phyloP scores from a whole-genome alignment of 1,140 invertebrate genomes.

The Drosophila albomicans region DNA sequence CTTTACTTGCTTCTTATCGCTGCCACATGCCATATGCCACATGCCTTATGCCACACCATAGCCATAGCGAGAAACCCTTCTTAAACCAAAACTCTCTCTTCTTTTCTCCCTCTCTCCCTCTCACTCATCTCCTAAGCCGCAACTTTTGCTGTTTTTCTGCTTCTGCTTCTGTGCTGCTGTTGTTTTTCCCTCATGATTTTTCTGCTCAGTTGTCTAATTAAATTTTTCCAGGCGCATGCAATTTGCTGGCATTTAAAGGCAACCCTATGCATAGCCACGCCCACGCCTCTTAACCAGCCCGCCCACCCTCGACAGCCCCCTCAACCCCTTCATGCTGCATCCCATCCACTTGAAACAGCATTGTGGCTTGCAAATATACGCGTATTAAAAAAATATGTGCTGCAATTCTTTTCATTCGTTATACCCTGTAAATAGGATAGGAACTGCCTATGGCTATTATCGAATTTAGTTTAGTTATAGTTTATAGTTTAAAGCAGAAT shows the following conservation, averaged over 20 bases:
- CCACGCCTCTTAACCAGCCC: conserved; percentile 7
- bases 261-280: conserved; percentile 25
- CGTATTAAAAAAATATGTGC: conserved; percentile 37
- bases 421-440: conserved; percentile 24
- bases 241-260: conserved; percentile 72
- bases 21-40: conserved; percentile 34
- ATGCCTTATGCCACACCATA: conserved; percentile 43
- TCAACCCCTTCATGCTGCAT: too few relatives aligned
- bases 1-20: conserved; percentile 27
- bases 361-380: conserved; percentile 44
- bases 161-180: conserved; percentile 3
- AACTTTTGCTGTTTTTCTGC: conserved; percentile 45
- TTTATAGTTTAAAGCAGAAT: too few relatives aligned
- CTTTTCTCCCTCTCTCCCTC: not conserved
- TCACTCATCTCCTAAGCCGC: not conserved
- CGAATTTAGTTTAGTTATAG: too few relatives aligned
- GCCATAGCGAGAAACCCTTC: conserved; percentile 20
- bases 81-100: not conserved
- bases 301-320: not conserved
- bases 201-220: conserved; percentile 75
- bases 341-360: conserved; percentile 53
- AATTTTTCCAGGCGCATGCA: conserved; percentile 61
- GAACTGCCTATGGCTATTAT: not conserved
- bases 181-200: conserved; percentile 45
- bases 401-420: conserved; percentile 34